Conservation (phyloP, 2,113 vertebrate genomes). For the Zosterops borbonicus region DNA sequence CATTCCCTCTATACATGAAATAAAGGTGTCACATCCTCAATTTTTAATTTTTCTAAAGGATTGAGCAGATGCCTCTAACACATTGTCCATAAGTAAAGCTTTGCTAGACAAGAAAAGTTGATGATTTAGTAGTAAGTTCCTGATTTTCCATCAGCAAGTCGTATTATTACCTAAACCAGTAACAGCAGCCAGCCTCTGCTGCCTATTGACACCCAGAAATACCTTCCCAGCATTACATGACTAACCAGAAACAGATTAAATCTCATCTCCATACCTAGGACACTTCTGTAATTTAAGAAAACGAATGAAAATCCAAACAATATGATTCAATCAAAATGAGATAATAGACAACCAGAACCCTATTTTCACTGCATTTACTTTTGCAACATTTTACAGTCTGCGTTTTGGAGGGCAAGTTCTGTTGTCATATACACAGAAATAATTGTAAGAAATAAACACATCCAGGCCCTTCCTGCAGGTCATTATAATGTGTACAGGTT, state of each 20-base stretch:
- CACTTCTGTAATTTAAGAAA: background rate
- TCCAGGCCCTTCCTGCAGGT: background rate
- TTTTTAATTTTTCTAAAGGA: background rate
- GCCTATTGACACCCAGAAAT: background rate
- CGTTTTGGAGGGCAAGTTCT: background rate
- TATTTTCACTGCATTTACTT: background rate
- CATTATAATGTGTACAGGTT: background rate
- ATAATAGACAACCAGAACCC: background rate
- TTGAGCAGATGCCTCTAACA: background rate
- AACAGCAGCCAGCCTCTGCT: background rate
- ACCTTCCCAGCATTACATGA: background rate
- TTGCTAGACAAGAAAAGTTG: background rate
- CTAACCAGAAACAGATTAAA: background rate
- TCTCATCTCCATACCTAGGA: background rate
- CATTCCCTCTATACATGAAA: background rate
- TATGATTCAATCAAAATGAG: background rate
- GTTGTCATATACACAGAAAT: background rate
- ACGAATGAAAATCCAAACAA: background rate
- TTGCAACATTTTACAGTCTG: background rate
- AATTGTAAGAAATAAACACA: background rate
- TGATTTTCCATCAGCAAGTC: background rate
- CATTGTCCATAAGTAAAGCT: background rate
- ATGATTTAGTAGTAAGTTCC: background rate
- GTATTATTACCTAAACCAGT: background rate
- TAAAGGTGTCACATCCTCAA: background rate